Percentiles rank a stretch among this genome's conserved stretches.
phyloP scores from a whole-genome alignment of 2,888 invertebrate genomes.

The Dermolepida albohirtum region DNA sequence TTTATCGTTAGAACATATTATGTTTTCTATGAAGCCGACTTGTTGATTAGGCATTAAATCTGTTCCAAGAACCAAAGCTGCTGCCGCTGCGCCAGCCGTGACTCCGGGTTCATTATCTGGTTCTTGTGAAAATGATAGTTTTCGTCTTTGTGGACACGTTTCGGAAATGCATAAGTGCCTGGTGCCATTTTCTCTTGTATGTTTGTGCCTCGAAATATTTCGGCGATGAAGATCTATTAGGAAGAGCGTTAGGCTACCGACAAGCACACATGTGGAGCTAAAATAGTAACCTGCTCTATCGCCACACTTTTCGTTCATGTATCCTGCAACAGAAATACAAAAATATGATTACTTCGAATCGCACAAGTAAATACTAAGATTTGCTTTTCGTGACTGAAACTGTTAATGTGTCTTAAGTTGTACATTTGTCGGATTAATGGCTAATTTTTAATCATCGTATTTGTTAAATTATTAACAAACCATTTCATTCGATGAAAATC shows the following conservation, averaged over 20 bases:
- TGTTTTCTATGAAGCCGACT: constrained; percentile 66
- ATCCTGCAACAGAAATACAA: constrained; percentile 69
- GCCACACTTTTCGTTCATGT: constrained; percentile 82
- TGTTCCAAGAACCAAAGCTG: constrained; percentile 68
- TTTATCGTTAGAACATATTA: constrained; percentile 68
- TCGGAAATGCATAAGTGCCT: constrained; percentile 70
- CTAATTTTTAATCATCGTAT: no score
- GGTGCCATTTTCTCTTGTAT: constrained; percentile 72
- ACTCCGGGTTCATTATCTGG: constrained; percentile 68
- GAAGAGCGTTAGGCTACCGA: constrained; percentile 82
- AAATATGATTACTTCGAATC: no score
- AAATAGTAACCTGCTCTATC: constrained; percentile 87
- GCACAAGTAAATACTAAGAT: no score
- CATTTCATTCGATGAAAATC: no score
- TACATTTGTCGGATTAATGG: no score
- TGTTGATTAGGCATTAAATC: constrained; percentile 63
- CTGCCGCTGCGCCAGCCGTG: constrained; percentile 68
- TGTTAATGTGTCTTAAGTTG: no score
- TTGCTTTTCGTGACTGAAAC: no score
- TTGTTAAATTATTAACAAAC: no score
- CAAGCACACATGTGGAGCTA: constrained; percentile 81
- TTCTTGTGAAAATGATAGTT: constrained; percentile 71
- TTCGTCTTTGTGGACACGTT: constrained; percentile 69
- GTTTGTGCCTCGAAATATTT: constrained; percentile 77
- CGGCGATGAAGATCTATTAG: constrained; percentile 84